phyloP scores from a whole-genome alignment of 1,140 invertebrate genomes.

The Drosophila sp. region DNA sequence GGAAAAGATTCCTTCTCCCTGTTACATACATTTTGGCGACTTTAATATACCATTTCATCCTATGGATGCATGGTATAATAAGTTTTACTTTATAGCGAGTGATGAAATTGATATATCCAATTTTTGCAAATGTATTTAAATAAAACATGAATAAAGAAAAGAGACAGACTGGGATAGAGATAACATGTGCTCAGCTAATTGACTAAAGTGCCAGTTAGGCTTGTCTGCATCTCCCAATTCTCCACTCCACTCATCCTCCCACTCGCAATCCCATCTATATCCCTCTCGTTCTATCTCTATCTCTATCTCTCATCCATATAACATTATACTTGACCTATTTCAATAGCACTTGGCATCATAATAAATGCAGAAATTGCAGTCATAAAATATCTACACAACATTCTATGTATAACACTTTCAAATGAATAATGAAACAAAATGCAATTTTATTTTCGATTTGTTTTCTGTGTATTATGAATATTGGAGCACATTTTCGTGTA shows the following conservation, averaged over 20 bases:
- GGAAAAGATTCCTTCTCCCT: too few species aligned
- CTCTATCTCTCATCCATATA: slow-evolving; percentile 26
- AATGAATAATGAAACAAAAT: slow-evolving; percentile 5
- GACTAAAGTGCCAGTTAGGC: slow-evolving; percentile 65
- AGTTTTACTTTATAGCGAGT: too few species aligned
- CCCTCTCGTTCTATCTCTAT: not conserved
- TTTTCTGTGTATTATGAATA: not conserved
- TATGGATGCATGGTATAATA: too few species aligned
- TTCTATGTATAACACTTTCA: slow-evolving; percentile 6
- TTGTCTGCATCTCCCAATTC: not conserved
- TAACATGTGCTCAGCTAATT: slow-evolving; percentile 72
- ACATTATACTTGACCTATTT: slow-evolving; percentile 66
- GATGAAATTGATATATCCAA: too few species aligned
- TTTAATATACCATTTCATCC: too few species aligned
- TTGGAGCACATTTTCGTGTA: not conserved
- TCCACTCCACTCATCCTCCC: not conserved
- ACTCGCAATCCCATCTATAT: not conserved
- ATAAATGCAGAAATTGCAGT: slow-evolving; percentile 27
- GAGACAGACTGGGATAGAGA: slow-evolving; percentile 29
- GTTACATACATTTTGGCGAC: too few species aligned
- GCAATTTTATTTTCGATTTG: slow-evolving; percentile 1
- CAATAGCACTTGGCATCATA: slow-evolving; percentile 50
- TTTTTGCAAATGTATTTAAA: not conserved
- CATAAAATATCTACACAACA: slow-evolving; percentile 22
- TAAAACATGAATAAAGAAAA: slow-evolving; percentile 21